These are phyloP conservation scores for Eclectus roratus DNA, from an alignment of 2,113 vertebrate genomes.

Conservation along the genomic window DNA sequence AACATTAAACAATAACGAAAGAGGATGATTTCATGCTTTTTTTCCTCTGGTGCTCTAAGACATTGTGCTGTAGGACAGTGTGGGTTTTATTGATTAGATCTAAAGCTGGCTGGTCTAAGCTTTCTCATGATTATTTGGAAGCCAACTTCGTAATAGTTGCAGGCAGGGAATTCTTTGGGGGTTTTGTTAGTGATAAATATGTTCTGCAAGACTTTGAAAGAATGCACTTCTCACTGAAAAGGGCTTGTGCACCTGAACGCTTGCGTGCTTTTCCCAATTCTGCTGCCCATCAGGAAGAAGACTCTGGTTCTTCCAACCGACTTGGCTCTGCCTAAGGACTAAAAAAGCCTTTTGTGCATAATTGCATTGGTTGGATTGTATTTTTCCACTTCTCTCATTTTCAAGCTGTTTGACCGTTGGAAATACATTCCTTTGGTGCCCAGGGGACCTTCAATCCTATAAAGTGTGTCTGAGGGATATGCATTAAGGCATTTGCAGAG, in stretches of 20 bases:
- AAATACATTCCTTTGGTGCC: background rate
- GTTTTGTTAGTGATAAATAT: background rate
- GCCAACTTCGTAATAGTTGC: background rate
- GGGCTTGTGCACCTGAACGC: background rate
- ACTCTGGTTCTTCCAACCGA: background rate
- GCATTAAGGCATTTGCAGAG: background rate
- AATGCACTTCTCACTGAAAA: background rate
- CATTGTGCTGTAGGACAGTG: background rate
- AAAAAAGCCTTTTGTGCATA: background rate
- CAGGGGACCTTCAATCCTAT: background rate
- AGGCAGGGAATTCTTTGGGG: background rate
- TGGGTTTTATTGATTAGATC: background rate
- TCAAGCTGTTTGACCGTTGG: background rate
- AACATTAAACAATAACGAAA: background rate
- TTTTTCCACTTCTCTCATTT: background rate
- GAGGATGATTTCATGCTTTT: background rate
- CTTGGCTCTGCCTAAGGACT: background rate
- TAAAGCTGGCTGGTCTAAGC: background rate
- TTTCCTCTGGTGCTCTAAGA: background rate
- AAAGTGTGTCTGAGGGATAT: too few species aligned
- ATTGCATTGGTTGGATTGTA: background rate
- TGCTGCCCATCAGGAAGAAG: background rate
- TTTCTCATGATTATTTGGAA: background rate
- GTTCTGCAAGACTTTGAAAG: background rate
- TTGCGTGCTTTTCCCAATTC: background rate